These are phyloP conservation scores for Acrocephalus scirpaceus DNA, from an alignment of 2,797 vertebrate genomes.

Conservation along the genomic window DNA sequence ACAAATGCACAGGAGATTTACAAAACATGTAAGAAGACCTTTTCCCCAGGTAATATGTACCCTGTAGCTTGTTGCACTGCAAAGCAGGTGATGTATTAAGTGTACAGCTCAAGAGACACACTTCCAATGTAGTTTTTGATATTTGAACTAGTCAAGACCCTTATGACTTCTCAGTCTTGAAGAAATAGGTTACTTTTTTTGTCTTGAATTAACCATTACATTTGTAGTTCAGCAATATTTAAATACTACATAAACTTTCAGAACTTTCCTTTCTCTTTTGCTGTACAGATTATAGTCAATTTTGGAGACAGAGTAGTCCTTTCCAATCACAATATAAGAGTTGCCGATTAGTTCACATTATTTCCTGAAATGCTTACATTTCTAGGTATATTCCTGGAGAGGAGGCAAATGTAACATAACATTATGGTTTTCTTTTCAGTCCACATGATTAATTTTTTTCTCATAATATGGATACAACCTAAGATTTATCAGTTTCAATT, in stretches of 20 bases:
- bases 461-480: not conserved
- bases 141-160: not conserved
- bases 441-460: slow-evolving; percentile 19
- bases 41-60: not conserved
- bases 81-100: not conserved
- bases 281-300: not conserved
- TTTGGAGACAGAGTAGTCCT: not conserved
- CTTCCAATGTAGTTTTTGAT: not conserved
- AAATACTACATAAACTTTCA: not conserved
- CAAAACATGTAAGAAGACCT: not conserved
- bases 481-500: slow-evolving; percentile 57
- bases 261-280: not conserved
- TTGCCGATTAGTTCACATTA: not conserved
- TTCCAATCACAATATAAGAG: not conserved
- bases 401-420: not conserved
- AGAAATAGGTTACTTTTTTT: not conserved
- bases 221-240: slow-evolving; percentile 23
- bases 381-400: not conserved
- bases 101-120: not conserved
- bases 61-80: not conserved
- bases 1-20: not conserved
- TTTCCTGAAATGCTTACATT: not conserved
- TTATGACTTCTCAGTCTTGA: not conserved
- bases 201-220: not conserved
- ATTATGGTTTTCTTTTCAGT: slow-evolving; percentile 24